Evolutionary conservation across 2,888 invertebrate species (phyloP), one percentile per base, ranked within the genome.

Genomic region (Orthonevra nobilis): DNA sequence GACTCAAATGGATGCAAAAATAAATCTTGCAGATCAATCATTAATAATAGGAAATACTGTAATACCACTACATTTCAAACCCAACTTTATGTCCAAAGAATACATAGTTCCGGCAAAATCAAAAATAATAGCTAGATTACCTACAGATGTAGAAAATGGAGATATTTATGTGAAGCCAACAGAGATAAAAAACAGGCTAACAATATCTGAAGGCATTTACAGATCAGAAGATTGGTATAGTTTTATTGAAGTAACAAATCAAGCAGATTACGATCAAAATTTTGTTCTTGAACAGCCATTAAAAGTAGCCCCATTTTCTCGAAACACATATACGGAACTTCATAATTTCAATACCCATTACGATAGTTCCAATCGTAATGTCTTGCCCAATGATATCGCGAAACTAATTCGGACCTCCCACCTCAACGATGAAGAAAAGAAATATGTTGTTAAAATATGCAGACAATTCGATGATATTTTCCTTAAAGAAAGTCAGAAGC

Each of bases 21-120:
- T n/a, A n/a, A n/a, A n/a, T n/a, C n/a, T n/a, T n/a, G n/a, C n/a
- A n/a, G n/a, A n/a, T n/a, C n/a, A 23, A 42, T 42, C 2, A 20
- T 42, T 17, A 42, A 42, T 10, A 20, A 20, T 42, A 17, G 20
- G 9, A 20, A 12, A 3, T 42, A 42, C 20, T 42, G 9, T 26
- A 23, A 44, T 44, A 3, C 44, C 44, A 23, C 23, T 44, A 1
- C 26, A 23, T 20, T 44, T 44, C 20, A 44, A 44, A 26, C 44
- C 23, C 19, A 44, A 20, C 7, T n/a, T 19, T 20, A 26, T 12
- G 4, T 44, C 44, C 3, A 9, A 44, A 44, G 23, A 23, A 7
- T 44, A 9, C 10, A 9, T 19, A 9, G 20, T 40, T 40, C 20
- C 20, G 2, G n/a, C 40, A 15, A 40, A 40, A 19, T 40, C 17